A percentile compares a stretch with the other conserved stretches of the same genome.
Evolutionary conservation across 2,888 invertebrate species (phyloP).

Genomic region (Nomada ruficornis): DNA sequence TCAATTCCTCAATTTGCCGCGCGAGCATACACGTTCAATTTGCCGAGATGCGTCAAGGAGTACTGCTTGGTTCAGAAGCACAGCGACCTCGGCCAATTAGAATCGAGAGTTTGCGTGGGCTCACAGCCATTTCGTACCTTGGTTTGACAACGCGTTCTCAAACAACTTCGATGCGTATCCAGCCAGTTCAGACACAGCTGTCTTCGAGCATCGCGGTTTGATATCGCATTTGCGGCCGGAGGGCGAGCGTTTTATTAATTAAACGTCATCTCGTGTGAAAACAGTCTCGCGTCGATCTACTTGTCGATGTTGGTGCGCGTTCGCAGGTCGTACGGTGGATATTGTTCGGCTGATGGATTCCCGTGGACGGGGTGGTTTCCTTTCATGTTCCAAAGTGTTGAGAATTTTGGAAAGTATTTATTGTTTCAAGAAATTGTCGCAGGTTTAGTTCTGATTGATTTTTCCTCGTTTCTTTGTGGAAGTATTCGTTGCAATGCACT

Average conservation of each 20-base stretch:
- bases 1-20: slow-evolving; percentile 80
- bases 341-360: background rate
- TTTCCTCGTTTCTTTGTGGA: too few relatives aligned
- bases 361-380: background rate
- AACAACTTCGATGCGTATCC: slow-evolving; percentile 66
- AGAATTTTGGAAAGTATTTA: too few relatives aligned
- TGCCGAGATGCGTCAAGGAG: slow-evolving; percentile 75
- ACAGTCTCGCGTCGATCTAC: slow-evolving; percentile 5
- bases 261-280: slow-evolving; percentile 50
- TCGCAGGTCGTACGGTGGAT: background rate
- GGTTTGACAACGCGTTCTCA: slow-evolving; percentile 66
- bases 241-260: slow-evolving; percentile 53
- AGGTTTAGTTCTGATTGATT: too few relatives aligned
- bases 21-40: slow-evolving; percentile 78
- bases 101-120: slow-evolving; percentile 52
- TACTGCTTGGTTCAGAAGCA: slow-evolving; percentile 62
- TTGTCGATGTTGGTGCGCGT: background rate
- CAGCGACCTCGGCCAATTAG: slow-evolving; percentile 67
- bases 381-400: too few relatives aligned
- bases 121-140: slow-evolving; percentile 56
- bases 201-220: slow-evolving; percentile 67
- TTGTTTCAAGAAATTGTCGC: too few relatives aligned
- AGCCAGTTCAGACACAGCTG: slow-evolving; percentile 61
- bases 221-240: slow-evolving; percentile 11
- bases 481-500: too few relatives aligned